These are phyloP conservation scores for Cichladusa arquata DNA, from an alignment of 2,113 vertebrate species.

Conservation along the genomic window DNA sequence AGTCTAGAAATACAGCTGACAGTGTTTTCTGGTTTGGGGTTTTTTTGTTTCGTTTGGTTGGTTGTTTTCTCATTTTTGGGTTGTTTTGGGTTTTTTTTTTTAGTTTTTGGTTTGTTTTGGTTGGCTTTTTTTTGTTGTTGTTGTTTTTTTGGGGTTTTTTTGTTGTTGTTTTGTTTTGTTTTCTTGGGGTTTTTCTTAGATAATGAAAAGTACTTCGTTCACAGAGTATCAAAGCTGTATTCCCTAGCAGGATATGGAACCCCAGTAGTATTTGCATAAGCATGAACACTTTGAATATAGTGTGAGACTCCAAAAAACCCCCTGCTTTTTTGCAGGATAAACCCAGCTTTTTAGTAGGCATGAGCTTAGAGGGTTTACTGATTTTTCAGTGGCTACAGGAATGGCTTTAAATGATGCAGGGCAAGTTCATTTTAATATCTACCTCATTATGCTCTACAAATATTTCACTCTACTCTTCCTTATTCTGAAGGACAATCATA, in stretches of 20 bases:
- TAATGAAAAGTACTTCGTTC: conserved; percentile 35
- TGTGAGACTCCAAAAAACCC: background rate
- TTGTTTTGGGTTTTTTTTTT: background rate
- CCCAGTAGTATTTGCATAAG: conserved; percentile 5
- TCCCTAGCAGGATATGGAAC: background rate
- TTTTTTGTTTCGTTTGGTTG: background rate
- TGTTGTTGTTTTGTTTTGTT: background rate
- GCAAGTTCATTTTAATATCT: conserved; percentile 23
- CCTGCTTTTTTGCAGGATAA: conserved; percentile 1
- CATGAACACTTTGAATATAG: conserved; percentile 13
- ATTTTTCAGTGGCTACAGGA: conserved; percentile 8
- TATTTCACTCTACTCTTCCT: background rate
- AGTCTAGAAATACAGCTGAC: conserved; percentile 39
- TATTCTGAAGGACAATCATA: background rate
- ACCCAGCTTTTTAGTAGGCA: background rate
- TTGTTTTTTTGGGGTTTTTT: background rate
- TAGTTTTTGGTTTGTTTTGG: background rate
- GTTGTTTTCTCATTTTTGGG: background rate
- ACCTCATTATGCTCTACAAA: background rate
- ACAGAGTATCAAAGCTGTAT: conserved; percentile 24
- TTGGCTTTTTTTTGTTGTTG: background rate
- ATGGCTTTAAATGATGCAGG: background rate
- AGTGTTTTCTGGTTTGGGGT: background rate
- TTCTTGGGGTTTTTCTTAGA: background rate
- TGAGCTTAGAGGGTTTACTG: background rate